Percentiles rank a stretch among this genome's conserved stretches.
Evolutionary conservation across 2,888 invertebrate genomes (phyloP).

Genomic region (Pimpla rufipes): DNA sequence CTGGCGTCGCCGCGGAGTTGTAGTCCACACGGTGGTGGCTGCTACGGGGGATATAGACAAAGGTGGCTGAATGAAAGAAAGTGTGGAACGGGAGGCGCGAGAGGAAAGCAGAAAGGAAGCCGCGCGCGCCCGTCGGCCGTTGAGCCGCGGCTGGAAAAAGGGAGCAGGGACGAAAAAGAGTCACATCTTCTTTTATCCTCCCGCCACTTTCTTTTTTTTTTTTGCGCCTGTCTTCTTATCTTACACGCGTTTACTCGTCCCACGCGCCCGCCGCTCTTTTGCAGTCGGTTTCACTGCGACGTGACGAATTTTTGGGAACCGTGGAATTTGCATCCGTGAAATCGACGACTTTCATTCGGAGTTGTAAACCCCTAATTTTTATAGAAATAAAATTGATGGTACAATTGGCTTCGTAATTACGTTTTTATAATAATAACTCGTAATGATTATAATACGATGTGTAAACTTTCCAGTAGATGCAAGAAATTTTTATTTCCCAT

Average conservation of each 20-base stretch:
- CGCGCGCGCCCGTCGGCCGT: constrained; percentile 35
- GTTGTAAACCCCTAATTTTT: background rate
- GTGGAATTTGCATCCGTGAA: background rate
- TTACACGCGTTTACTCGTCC: constrained; percentile 32
- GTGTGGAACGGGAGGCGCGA: constrained; percentile 30
- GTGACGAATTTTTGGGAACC: background rate
- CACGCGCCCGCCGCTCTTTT: constrained; percentile 35
- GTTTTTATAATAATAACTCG: no score
- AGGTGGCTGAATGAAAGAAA: constrained; percentile 60
- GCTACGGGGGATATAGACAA: constrained; percentile 55
- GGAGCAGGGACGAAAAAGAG: constrained; percentile 30
- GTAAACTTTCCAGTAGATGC: no score
- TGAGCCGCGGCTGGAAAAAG: constrained; percentile 36
- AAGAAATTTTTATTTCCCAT: no score
- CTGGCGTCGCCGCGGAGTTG: constrained; percentile 16
- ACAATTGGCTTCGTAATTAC: no score
- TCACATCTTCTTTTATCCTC: constrained; percentile 35
- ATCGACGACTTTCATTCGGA: background rate
- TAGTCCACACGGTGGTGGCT: constrained; percentile 34
- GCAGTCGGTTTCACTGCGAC: constrained; percentile 34
- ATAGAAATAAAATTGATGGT: no score
- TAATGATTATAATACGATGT: no score
- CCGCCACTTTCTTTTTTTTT: background rate
- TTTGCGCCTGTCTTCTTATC: constrained; percentile 14
- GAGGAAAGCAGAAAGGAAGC: constrained; percentile 18